Evolutionary conservation across 2,113 vertebrate species (phyloP), one percentile per base, ranked within the genome.

Genomic region (Haliaeetus leucogaster): DNA sequence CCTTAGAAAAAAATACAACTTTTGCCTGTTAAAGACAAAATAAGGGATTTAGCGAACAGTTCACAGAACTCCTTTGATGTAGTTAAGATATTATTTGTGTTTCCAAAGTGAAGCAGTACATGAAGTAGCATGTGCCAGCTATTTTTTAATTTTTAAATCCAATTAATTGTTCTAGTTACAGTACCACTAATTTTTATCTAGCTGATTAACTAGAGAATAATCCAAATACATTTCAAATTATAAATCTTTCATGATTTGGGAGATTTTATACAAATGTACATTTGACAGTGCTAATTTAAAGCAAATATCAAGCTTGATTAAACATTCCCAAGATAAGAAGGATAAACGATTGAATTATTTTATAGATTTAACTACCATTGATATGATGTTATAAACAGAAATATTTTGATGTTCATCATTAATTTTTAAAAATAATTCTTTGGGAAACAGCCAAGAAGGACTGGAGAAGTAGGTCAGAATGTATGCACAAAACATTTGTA

Each of bases 191-290:
- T 98, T 97, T 98, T 98, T 98, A 98, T 95, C 98, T 95, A 98
- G 96, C 98, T 98, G 99, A 99, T 99, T 99, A 99, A 99, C 98
- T 98, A 97, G 90, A 97, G 98, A 98, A 99, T 99, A 99, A 98
- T 98, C 99, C 98, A 99, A 99, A 99, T 98, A 99, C 98, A 99
- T 99, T 99, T 99, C 96, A 98, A 98, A 99, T 98, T 98, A 99
- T 99, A 99, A 99, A 99, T 99, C 98, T 99, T 99, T 99, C 98
- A 99, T 99, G 99, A 99, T 99, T 99, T 98, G 97, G 98, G 99
- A 99, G 98, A 99, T 99, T 99, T 99, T 99, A 98, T 98, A 99
- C 98, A 99, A 99, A 99, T 98, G 98, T 98, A 99, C 98, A 98
- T 99, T 99, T 99, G 98, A 99, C 98, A 98, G 98, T 98, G 98